Conservation (phyloP, 2,888 invertebrate species). For the Hymenopus coronatus region DNA sequence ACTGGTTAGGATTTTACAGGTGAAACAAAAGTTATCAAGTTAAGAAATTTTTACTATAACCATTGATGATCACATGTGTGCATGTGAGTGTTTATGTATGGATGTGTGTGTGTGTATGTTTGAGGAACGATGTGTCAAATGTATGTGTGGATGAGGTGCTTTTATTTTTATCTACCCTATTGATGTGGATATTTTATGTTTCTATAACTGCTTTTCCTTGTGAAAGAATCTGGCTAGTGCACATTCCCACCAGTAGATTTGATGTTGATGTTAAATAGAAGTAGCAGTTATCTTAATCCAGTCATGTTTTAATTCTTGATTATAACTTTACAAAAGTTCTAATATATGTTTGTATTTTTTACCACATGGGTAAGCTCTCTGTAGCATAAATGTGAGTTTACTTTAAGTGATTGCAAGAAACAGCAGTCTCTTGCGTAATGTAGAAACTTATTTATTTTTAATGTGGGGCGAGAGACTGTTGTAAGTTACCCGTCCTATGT, state of each 20-base stretch:
- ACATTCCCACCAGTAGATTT: constrained; percentile 15
- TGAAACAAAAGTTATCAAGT: neutral
- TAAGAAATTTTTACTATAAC: neutral
- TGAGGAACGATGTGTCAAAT: neutral
- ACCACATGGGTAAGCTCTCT: neutral
- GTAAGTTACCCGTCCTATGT: neutral
- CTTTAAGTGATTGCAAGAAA: neutral
- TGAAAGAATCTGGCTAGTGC: constrained; percentile 5
- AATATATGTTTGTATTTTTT: neutral
- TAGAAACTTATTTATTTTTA: neutral
- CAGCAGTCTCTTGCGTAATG: neutral
- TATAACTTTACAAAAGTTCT: neutral
- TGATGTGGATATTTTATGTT: neutral
- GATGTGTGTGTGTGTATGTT: neutral
- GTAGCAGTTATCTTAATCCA: neutral
- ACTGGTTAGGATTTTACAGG: neutral
- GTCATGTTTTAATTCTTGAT: neutral
- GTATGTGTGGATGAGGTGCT: neutral
- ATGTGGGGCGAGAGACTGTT: neutral
- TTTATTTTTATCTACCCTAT: neutral
- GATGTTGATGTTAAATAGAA: neutral
- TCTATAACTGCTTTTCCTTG: constrained; percentile 10
- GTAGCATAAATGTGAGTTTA: neutral
- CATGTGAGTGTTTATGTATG: neutral
- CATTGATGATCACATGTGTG: neutral